Conservation (phyloP, 2,797 vertebrate species). For the Gobio occitaniae region DNA sequence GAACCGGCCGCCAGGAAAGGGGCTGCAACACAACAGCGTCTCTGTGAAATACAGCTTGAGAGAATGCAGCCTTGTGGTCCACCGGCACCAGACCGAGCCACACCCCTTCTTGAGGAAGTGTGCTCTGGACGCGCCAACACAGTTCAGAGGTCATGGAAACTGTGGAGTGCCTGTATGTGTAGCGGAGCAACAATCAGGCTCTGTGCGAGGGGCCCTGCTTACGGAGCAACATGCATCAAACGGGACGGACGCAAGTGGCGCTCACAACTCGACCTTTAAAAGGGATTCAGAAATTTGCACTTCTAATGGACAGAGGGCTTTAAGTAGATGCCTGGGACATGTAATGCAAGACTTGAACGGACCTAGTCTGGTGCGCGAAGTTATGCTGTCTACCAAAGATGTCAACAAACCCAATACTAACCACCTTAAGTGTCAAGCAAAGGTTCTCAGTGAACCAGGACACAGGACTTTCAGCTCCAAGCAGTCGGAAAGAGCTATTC, state of each 20-base stretch:
- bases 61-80: conserved; percentile 64
- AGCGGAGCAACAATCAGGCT: conserved; percentile 71
- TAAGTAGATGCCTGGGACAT: conserved; percentile 62
- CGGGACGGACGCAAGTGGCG: conserved; percentile 65
- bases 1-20: conserved; percentile 67
- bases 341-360: conserved; percentile 63
- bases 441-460: conserved; percentile 47
- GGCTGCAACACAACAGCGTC: conserved; percentile 59
- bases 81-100: conserved; percentile 59
- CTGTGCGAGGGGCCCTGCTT: conserved; percentile 62
- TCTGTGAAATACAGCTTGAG: conserved; percentile 67
- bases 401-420: conserved; percentile 60
- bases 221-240: conserved; percentile 67
- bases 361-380: conserved; percentile 63
- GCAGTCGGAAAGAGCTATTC: conserved; percentile 71
- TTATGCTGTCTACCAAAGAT: conserved; percentile 74
- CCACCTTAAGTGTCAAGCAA: conserved; percentile 58
- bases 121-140: conserved; percentile 60
- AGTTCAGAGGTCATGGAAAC: conserved; percentile 69
- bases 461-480: conserved; percentile 52
- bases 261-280: conserved; percentile 68
- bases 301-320: conserved; percentile 65
- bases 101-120: conserved; percentile 70
- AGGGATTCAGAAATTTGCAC: conserved; percentile 63
- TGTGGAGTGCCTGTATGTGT: conserved; percentile 65